Conservation (phyloP, 2,113 vertebrate genomes). For the Sphyrna mokarran region DNA sequence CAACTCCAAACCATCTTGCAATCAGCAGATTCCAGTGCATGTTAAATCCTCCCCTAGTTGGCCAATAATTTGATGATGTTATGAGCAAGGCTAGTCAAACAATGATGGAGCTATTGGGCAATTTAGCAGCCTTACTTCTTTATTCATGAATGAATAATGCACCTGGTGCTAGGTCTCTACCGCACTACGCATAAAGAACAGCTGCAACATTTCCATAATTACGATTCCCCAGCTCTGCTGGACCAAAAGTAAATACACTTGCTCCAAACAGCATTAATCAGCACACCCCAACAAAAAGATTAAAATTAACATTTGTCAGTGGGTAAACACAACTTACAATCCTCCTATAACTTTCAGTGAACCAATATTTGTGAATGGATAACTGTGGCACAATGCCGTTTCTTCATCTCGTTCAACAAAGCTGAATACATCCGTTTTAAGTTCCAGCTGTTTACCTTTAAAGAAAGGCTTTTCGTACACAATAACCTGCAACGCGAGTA, state of each 20-base stretch:
- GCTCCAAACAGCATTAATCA: background rate
- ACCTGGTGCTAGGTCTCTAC: background rate
- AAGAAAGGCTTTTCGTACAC: conserved; percentile 84
- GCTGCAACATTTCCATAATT: background rate
- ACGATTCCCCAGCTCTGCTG: background rate
- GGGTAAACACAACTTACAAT: conserved; percentile 68
- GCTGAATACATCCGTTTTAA: conserved; percentile 62
- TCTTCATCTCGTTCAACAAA: conserved; percentile 48
- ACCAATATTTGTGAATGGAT: conserved; percentile 60
- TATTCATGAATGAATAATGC: background rate
- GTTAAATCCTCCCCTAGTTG: background rate
- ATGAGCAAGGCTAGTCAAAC: background rate
- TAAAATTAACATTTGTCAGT: background rate
- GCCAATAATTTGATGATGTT: background rate
- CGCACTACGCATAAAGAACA: background rate
- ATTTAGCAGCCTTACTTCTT: background rate
- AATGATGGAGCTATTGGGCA: background rate
- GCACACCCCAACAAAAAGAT: background rate
- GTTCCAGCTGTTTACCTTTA: conserved; percentile 68
- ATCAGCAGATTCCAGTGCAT: background rate
- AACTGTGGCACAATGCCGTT: conserved; percentile 36
- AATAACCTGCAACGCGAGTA: conserved; percentile 57
- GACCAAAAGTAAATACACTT: background rate
- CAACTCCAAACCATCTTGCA: background rate
- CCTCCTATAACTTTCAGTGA: conserved; percentile 82